Evolutionary conservation across 2,797 vertebrate genomes (phyloP), one percentile per base, ranked within the genome.

Genomic region (Characodon lateralis): DNA sequence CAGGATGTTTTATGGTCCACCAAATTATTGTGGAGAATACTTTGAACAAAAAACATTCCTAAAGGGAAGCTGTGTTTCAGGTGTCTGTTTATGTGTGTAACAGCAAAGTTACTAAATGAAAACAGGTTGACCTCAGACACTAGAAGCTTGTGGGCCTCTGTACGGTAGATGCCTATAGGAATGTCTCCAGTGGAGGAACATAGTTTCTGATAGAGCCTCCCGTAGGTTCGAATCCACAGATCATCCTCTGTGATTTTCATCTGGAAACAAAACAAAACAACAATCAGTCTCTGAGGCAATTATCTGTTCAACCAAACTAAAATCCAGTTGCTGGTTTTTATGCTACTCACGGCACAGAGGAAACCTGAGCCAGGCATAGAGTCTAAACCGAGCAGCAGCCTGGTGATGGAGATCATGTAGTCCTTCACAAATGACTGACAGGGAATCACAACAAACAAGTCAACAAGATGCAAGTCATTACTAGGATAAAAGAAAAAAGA

Each of bases 381-480:
- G 91, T 97, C 96, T 55, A 97, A 93, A 73, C 96, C 96, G 74
- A 97, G 93, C 76, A 97, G 90, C 55, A 96, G 94, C 78, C 96
- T 95, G 76, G 95, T 93, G 86, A 97, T 97, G 90, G 96, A 96
- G 92, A 97, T 96, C 96, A 97, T 96, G 95, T 96, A 97, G 94
- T 97, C 96, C 88, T 97, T 97, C 88, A 97, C 96, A 89, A 96
- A 97, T 2, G 96, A 97, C 96, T 97, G 90, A 56, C 7, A 72
- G 77, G 72, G 87, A 35, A 83, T 78, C 76, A 83, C 26, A 73
- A 71, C 35, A 85, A 65, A 84, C 13, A 82, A 65, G 77, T 61
- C 2, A 80, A 71, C 18, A 78, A 79, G n/a, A 73, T 55, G 77
- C 10, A 59, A 24, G 85, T 72, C 26, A 78, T 7, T 77, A 14